Conservation (phyloP, 2,888 invertebrate species). For the Labia minor region DNA sequence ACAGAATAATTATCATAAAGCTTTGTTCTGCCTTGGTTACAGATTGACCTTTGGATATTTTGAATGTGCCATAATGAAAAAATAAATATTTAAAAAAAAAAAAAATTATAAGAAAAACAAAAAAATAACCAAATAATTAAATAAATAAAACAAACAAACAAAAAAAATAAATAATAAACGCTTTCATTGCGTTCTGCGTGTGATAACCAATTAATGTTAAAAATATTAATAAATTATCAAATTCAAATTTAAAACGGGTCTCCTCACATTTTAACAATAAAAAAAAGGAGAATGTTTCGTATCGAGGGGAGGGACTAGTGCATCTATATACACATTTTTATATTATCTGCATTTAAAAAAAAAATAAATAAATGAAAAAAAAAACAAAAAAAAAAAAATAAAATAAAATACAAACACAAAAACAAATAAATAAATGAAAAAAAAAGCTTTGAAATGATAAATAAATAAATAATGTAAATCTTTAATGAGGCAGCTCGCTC, state of each 20-base stretch:
- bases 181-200: slow-evolving; percentile 2
- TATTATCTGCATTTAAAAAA: slow-evolving; percentile 1
- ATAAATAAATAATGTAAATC: neutral
- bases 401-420: too few species aligned
- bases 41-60: neutral
- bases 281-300: neutral
- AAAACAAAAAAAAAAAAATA: too few species aligned
- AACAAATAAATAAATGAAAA: too few species aligned
- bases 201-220: slow-evolving; percentile 5
- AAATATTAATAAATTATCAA: neutral
- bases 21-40: slow-evolving; percentile 3
- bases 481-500: neutral
- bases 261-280: neutral
- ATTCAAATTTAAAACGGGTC: slow-evolving; percentile 1
- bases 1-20: neutral
- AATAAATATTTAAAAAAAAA: too few species aligned
- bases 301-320: slow-evolving; percentile 6
- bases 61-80: neutral
- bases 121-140: too few species aligned
- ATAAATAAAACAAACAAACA: too few species aligned
- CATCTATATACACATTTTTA: neutral
- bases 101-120: too few species aligned
- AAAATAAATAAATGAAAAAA: too few species aligned
- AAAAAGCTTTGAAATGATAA: neutral
- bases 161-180: too few species aligned